Evolutionary conservation across 1,140 invertebrate species (phyloP).

Genomic region (Doryteuthis pealeii): DNA sequence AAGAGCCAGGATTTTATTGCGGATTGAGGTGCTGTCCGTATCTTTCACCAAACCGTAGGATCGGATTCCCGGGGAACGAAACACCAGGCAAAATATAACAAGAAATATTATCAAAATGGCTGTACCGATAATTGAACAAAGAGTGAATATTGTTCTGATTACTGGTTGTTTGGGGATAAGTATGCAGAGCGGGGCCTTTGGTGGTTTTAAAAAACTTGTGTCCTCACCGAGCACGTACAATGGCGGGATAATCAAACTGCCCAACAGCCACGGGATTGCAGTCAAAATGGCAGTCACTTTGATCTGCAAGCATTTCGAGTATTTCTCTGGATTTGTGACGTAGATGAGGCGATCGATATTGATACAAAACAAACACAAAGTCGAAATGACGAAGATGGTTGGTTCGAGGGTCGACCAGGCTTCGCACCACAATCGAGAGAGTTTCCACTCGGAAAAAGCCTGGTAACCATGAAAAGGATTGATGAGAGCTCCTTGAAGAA

Average conservation of each 20-base stretch:
- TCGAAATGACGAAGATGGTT: background rate
- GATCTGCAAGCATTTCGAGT: background rate
- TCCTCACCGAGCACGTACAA: background rate
- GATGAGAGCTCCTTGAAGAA: background rate
- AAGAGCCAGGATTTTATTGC: background rate
- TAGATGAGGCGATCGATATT: slow-evolving; percentile 5
- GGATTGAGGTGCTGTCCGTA: background rate
- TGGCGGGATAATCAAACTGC: background rate
- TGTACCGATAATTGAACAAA: background rate
- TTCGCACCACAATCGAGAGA: background rate
- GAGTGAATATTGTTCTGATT: background rate
- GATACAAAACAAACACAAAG: background rate
- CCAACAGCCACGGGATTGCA: background rate
- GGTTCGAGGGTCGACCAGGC: background rate
- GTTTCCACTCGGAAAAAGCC: background rate
- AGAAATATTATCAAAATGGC: background rate
- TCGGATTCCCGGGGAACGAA: background rate
- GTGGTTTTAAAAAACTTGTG: background rate
- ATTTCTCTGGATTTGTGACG: slow-evolving; percentile 4
- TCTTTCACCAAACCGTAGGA: background rate
- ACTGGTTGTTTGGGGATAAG: background rate
- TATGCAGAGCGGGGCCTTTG: background rate
- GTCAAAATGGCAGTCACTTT: background rate
- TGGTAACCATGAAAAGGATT: slow-evolving; percentile 7
- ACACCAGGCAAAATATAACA: background rate